These are phyloP conservation scores for Geophilus truncorum DNA, from an alignment of 2,888 invertebrate genomes.

Conservation along the genomic window DNA sequence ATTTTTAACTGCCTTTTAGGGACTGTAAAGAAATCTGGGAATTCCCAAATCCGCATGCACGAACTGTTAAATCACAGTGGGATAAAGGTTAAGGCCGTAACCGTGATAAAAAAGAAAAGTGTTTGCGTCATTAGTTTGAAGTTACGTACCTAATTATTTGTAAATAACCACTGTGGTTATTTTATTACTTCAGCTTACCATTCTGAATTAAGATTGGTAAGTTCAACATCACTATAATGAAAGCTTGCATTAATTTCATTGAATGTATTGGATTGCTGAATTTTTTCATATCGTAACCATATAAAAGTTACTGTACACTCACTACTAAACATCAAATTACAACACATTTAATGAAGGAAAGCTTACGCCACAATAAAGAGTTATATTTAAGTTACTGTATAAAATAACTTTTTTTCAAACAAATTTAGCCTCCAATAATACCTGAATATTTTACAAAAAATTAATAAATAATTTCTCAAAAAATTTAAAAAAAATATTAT, in stretches of 20 bases:
- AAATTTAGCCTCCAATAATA: no score
- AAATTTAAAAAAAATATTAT: no score
- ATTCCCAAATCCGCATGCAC: constrained; percentile 3
- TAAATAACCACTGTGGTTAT: neutral
- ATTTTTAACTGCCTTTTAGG: neutral
- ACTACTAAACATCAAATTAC: neutral
- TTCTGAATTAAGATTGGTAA: neutral
- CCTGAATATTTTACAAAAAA: no score
- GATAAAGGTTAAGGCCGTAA: neutral
- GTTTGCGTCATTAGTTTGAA: no score
- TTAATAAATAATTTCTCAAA: no score
- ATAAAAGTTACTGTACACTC: neutral
- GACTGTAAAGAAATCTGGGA: neutral
- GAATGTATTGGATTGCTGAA: neutral
- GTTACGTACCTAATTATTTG: no score
- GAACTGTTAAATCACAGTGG: neutral
- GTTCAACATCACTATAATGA: neutral
- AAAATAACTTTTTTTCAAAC: no score
- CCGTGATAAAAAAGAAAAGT: neutral
- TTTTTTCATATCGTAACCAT: no score
- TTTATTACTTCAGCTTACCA: neutral
- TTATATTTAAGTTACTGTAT: no score
- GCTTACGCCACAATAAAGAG: no score
- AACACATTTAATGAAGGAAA: no score
- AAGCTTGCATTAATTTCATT: no score